Conservation (phyloP, 1,140 invertebrate species). For the Lethrus apterus region DNA sequence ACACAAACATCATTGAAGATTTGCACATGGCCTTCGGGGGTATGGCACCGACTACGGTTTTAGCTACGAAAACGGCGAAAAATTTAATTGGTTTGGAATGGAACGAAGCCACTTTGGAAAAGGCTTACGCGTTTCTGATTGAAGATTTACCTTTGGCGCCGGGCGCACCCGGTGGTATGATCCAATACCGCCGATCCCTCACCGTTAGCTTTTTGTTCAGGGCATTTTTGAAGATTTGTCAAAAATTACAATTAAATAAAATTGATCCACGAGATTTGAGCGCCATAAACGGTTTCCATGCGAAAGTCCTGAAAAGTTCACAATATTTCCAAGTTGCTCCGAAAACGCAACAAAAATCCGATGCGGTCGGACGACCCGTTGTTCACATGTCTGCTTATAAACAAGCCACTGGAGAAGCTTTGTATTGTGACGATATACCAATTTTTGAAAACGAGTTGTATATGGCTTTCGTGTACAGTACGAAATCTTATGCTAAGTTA, state of each 20-base stretch:
- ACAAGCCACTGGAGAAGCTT: slow-evolving; percentile 86
- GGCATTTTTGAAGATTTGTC: slow-evolving; percentile 67
- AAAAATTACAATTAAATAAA: slow-evolving; percentile 40
- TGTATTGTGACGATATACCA: slow-evolving; percentile 88
- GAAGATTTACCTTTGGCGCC: slow-evolving; percentile 69
- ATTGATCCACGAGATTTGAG: slow-evolving; percentile 43
- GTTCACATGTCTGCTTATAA: slow-evolving; percentile 79
- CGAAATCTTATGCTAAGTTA: slow-evolving; percentile 73
- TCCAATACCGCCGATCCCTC: slow-evolving; percentile 72
- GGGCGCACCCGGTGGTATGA: slow-evolving; percentile 85
- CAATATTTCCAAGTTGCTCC: slow-evolving; percentile 73
- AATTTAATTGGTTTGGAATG: slow-evolving; percentile 60
- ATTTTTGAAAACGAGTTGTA: slow-evolving; percentile 64
- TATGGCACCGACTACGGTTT: slow-evolving; percentile 81
- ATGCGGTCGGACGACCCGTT: slow-evolving; percentile 78
- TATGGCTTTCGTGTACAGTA: slow-evolving; percentile 69
- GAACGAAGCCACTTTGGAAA: slow-evolving; percentile 62
- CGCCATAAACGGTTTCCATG: slow-evolving; percentile 56
- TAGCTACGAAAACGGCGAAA: slow-evolving; percentile 62
- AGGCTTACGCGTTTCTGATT: slow-evolving; percentile 53
- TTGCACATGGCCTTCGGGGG: slow-evolving; percentile 75
- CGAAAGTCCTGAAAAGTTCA: slow-evolving; percentile 57
- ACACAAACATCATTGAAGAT: slow-evolving; percentile 51
- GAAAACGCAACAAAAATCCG: slow-evolving; percentile 53
- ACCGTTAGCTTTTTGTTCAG: slow-evolving; percentile 87